Base-by-base conservation (phyloP, 2,797 vertebrate species). In the Notoglanidium macrostoma region DNA sequence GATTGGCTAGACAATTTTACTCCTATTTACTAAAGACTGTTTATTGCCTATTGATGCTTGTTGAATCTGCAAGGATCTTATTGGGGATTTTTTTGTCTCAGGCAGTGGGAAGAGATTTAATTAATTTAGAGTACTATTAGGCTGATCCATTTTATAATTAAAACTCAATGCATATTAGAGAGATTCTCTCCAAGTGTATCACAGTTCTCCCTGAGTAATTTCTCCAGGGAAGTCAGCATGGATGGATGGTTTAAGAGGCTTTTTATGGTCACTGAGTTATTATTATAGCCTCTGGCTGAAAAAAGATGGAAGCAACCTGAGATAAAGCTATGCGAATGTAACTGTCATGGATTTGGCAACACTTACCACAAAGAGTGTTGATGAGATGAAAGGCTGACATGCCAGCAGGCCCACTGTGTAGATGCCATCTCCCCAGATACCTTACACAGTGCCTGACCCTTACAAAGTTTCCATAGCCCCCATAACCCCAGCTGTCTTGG, bases 1-100 rank as follows among this genome's bases (percentile, higher is more conserved):
- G 26, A 51, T 19, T 29, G 44, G 63, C 21, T 85, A 61, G 70
- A 29, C 23, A 67, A 23, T 61, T 85, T 85, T 73, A 72, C 59
- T 61, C 57, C 78, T 85, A 72, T 90, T 88, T 84, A 88, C 55
- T 40, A 83, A 85, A 88, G 72, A 65, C 63, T 85, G 81, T 90
- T 91, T 89, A 86, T 89, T 90, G 88, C 49, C 49, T 46, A 74
- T 46, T 89, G n/a, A 88, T 91, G 87, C 88, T 88, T 86, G 85
- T 83, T 70, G 57, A 86, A 79, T 70, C 70, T 63, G 79, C 86
- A 83, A 88, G 74, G 63, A 83, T 86, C 85, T 88, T 83, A 68
- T 83, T 83, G 44, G 35, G 5, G 1, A 49, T 65, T 83, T 80
- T 85, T 86, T 85, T 86, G 86, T 90, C 67, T 85, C 57, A 61